Percentiles rank a stretch among this genome's conserved stretches.
phyloP scores from a whole-genome alignment of 64 coral and sea anemone genomes.

The Acropora yongei region DNA sequence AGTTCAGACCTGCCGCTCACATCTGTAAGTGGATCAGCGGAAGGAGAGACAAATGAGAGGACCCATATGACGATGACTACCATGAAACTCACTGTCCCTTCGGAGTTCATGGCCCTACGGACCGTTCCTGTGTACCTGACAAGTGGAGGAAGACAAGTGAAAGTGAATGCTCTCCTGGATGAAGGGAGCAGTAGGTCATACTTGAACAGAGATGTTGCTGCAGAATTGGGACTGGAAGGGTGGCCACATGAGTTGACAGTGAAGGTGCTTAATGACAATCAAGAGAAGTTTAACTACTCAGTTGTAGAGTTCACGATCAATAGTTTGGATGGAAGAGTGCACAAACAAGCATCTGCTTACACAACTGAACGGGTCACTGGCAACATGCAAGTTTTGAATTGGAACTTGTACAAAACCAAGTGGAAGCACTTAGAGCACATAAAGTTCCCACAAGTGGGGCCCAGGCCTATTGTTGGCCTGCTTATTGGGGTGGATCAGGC shows the following conservation, averaged over 20 bases:
- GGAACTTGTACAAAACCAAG: constrained; percentile 36
- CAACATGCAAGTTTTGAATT: constrained; percentile 62
- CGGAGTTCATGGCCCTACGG: constrained; percentile 34
- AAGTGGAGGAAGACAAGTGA: constrained; percentile 25
- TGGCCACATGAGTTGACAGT: constrained; percentile 25
- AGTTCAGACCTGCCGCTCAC: neutral
- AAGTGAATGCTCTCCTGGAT: constrained; percentile 48
- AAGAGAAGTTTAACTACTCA: constrained; percentile 18
- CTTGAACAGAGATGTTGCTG: constrained; percentile 42
- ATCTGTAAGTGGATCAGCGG: neutral
- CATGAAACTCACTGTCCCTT: neutral
- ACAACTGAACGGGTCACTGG: constrained; percentile 59
- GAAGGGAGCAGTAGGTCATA: constrained; percentile 44
- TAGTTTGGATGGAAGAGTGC: constrained; percentile 47
- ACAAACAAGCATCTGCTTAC: constrained; percentile 19
- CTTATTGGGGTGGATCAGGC: constrained; percentile 72
- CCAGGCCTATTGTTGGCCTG: constrained; percentile 51
- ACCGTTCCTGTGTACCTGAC: constrained; percentile 45
- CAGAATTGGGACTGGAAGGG: constrained; percentile 43
- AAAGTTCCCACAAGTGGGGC: constrained; percentile 44
- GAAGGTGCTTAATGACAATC: constrained; percentile 41
- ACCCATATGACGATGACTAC: constrained; percentile 29
- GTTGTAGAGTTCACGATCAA: constrained; percentile 51
- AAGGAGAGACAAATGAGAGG: constrained; percentile 52
- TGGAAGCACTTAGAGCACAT: constrained; percentile 49